Conservation (phyloP, 2,797 vertebrate species). For the Todus mexicanus region DNA sequence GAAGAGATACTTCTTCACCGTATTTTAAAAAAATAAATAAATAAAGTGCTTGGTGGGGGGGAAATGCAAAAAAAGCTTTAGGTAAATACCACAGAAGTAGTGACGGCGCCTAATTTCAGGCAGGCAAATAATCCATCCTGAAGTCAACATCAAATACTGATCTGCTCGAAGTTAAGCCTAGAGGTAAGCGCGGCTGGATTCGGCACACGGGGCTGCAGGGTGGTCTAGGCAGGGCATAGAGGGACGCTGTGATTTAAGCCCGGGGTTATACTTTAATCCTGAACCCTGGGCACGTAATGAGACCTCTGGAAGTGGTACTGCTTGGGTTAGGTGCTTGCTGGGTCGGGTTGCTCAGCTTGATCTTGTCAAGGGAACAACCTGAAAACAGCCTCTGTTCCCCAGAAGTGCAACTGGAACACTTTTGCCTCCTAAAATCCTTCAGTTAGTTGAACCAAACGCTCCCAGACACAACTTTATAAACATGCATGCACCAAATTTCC, state of each 20-base stretch:
- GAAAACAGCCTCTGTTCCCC: neutral
- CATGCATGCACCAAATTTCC: neutral
- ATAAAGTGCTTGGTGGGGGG: conserved; percentile 60
- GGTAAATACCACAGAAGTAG: neutral
- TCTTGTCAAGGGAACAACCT: neutral
- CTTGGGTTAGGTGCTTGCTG: neutral
- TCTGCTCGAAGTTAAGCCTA: neutral
- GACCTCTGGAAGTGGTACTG: neutral
- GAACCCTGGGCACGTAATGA: neutral
- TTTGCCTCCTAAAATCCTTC: neutral
- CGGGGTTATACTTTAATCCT: neutral
- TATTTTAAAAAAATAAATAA: neutral
- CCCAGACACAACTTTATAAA: neutral
- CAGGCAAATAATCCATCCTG: neutral
- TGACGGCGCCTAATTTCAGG: neutral
- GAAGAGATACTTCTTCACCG: neutral
- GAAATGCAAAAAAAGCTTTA: neutral
- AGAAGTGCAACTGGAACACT: neutral
- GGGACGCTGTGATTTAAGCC: neutral
- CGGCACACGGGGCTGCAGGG: neutral
- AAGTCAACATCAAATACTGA: neutral
- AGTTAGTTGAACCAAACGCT: neutral
- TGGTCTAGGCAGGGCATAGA: neutral
- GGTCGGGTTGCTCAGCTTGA: neutral
- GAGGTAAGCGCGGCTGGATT: neutral